Evolutionary conservation across 2,113 vertebrate genomes (phyloP), one percentile per base, ranked within the genome.

Genomic region (Excalfactoria chinensis): DNA sequence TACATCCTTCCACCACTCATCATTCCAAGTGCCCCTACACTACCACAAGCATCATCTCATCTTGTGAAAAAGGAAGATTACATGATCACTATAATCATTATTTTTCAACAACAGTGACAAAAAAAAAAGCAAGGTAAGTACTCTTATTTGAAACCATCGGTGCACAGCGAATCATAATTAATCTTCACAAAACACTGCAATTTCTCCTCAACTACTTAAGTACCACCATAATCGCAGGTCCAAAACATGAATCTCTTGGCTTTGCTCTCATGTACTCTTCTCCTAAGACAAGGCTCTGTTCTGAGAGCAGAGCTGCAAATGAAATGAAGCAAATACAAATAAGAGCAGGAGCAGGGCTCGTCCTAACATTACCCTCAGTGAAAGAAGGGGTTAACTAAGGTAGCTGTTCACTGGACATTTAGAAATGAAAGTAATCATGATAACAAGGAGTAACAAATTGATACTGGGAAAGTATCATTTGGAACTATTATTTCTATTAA

Each of bases 81-180:
- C 59, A 68, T 74, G 72, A 96, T 90, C 82, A 59, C 68, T 86
- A 75, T 92, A 95, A 95, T 96, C 16, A 94, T 92, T 97, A 95
- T 95, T 96, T 95, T 95, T 51, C 81, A 94, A 92, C 84, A 97
- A 93, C 69, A 88, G 67, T 2, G 22, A 89, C 46, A 85, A 84
- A 89, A 90, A 56, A 37, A 56, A 81, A 69, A 51, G 30, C 20
- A 49, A 95, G 67, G 72, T 88, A 95, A 95, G 90, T 82, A 90
- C 79, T 86, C 89, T 94, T 94, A 74, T 20, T 93, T 86, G 73
- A 95, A 91, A 32, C 40, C 21, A 79, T 26, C 53, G 49, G 5
- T 19, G 35, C 77, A 77, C 73, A 85, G 28, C 87, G 60, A 95
- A 94, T 96, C 43, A 71, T 63, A 95, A 95, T 90, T 90, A 93